Evolutionary conservation across 2,888 invertebrate species (phyloP).

Genomic region (Drosophila tanythrix): DNA sequence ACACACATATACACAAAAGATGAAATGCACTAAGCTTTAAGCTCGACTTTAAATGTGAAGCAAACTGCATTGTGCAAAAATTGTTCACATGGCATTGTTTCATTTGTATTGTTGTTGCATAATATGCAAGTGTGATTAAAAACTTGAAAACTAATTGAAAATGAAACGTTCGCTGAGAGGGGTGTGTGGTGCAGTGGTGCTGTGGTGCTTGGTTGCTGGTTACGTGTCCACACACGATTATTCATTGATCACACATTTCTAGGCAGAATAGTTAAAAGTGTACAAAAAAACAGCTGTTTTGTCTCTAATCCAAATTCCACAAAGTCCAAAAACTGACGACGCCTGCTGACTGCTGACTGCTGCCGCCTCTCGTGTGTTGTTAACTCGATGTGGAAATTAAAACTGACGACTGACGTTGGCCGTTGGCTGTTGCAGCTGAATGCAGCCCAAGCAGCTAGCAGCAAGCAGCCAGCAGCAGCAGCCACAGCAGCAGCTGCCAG

Average conservation of each 20-base stretch:
- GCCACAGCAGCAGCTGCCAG: constrained; percentile 19
- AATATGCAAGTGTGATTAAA: constrained; percentile 41
- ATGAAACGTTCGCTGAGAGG: neutral
- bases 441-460: constrained; percentile 52
- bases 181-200: neutral
- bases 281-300: constrained; percentile 36
- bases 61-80: constrained; percentile 19
- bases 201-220: constrained; percentile 40
- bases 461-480: constrained; percentile 37
- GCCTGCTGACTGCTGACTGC: constrained; percentile 17
- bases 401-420: constrained; percentile 81
- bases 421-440: constrained; percentile 67
- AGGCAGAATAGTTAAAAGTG: constrained; percentile 1
- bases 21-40: constrained; percentile 23
- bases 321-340: constrained; percentile 44
- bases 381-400: constrained; percentile 85
- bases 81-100: constrained; percentile 65
- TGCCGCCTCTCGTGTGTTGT: constrained; percentile 72
- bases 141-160: constrained; percentile 1
- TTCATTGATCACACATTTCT: constrained; percentile 39
- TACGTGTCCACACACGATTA: constrained; percentile 56
- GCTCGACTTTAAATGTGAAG: constrained; percentile 31
- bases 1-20: neutral
- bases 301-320: constrained; percentile 50
- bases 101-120: constrained; percentile 58